A percentile compares a stretch with the other conserved stretches of the same genome.
These are phyloP conservation scores for Dendroctonus valens DNA, from an alignment of 1,140 invertebrate species.

Conservation along the genomic window DNA sequence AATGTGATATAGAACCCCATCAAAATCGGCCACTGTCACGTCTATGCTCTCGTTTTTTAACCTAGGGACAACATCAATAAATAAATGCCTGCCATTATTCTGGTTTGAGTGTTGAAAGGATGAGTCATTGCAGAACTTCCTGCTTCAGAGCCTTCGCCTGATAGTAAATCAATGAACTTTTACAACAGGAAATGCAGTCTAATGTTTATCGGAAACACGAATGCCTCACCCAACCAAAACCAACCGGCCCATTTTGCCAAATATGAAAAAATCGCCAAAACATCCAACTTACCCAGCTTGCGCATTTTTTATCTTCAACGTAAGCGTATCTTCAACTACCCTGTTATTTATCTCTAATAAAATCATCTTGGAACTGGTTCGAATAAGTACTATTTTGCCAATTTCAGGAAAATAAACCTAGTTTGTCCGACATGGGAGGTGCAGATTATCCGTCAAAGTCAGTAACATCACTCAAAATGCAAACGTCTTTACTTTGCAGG, in stretches of 20 bases:
- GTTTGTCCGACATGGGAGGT: conserved; percentile 38
- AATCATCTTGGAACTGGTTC: conserved; percentile 74
- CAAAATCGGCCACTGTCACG: conserved; percentile 94
- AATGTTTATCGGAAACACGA: conserved; percentile 25
- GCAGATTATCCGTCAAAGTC: conserved; percentile 19
- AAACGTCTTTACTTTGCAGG: neutral
- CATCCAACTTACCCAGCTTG: conserved; percentile 79
- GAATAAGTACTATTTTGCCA: conserved; percentile 36
- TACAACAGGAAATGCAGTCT: conserved; percentile 23
- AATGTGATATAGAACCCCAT: conserved; percentile 97
- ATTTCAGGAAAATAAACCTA: conserved; percentile 28
- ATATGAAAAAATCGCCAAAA: conserved; percentile 7
- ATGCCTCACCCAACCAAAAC: conserved; percentile 36
- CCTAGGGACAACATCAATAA: conserved; percentile 59
- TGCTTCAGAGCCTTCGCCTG: neutral
- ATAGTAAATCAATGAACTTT: conserved; percentile 18
- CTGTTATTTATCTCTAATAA: conserved; percentile 98
- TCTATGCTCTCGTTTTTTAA: conserved; percentile 94
- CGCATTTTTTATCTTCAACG: conserved; percentile 93
- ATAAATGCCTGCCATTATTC: conserved; percentile 4
- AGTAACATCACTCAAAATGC: neutral
- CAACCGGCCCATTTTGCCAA: conserved; percentile 14
- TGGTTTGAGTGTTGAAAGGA: conserved; percentile 13
- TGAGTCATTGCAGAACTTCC: conserved; percentile 19
- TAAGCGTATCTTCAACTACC: conserved; percentile 94